Percentiles rank a stretch among this genome's conserved stretches.
Evolutionary conservation across 2,888 invertebrate species (phyloP).

Genomic region (Notocelia uddmanniana): DNA sequence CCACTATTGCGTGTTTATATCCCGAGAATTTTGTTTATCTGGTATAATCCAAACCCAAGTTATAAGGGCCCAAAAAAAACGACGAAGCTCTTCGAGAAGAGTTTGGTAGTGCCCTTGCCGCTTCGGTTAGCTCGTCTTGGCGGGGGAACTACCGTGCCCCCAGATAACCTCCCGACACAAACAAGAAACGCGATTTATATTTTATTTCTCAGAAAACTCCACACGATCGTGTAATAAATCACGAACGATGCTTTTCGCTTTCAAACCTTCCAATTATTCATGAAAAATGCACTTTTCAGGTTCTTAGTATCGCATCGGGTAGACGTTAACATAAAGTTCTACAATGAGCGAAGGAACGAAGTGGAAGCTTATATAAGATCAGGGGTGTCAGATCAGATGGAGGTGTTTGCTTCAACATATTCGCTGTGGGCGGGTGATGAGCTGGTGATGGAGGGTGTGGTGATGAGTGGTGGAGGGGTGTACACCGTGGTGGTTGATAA

Average conservation of each 20-base stretch:
- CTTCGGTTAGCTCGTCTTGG: too few relatives aligned
- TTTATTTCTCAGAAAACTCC: neutral
- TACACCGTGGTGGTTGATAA: slow-evolving; percentile 62
- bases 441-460: slow-evolving; percentile 52
- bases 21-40: too few relatives aligned
- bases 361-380: slow-evolving; percentile 56
- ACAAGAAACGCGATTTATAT: neutral
- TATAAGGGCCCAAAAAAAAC: too few relatives aligned
- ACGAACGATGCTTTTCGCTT: neutral
- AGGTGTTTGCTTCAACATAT: slow-evolving; percentile 67
- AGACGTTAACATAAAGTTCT: slow-evolving; percentile 56
- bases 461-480: slow-evolving; percentile 67
- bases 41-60: too few relatives aligned
- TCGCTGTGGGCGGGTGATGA: slow-evolving; percentile 55
- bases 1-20: too few relatives aligned
- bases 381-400: slow-evolving; percentile 59
- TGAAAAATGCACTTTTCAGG: slow-evolving; percentile 52
- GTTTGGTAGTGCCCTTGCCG: too few relatives aligned
- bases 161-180: too few relatives aligned
- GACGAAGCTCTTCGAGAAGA: too few relatives aligned
- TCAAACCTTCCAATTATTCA: slow-evolving; percentile 27
- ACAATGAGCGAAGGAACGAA: slow-evolving; percentile 61
- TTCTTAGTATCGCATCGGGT: slow-evolving; percentile 58
- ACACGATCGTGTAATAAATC: slow-evolving; percentile 19
- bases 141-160: too few relatives aligned